Conservation (phyloP, 2,797 vertebrate species). For the Moxostoma hubbsi region DNA sequence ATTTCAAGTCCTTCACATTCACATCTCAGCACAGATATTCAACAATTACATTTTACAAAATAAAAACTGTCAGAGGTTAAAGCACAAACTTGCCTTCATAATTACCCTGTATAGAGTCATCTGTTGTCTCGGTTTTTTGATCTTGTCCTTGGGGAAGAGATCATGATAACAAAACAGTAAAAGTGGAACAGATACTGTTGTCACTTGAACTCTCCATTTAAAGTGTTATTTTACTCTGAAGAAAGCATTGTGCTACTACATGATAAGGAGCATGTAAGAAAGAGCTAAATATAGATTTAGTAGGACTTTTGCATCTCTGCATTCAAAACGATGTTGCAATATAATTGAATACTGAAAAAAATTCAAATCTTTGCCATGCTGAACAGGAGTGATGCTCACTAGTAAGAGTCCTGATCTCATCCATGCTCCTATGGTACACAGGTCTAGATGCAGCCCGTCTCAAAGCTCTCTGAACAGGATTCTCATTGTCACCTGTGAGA, state of each 20-base stretch:
- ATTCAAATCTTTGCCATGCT: constrained; percentile 10
- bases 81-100: constrained; percentile 79
- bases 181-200: constrained; percentile 18
- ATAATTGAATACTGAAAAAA: no score
- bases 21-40: no score
- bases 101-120: constrained; percentile 80
- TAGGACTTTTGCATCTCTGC: background rate
- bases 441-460: constrained; percentile 83
- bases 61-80: no score
- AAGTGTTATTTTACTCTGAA: constrained; percentile 9
- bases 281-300: background rate
- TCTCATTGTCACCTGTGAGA: constrained; percentile 82
- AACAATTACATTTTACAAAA: no score
- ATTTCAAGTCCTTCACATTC: no score
- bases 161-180: constrained; percentile 24
- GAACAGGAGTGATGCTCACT: constrained; percentile 79
- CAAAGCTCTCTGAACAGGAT: constrained; percentile 84
- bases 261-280: constrained; percentile 8
- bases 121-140: constrained; percentile 75
- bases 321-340: no score
- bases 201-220: constrained; percentile 44
- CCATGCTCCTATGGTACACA: constrained; percentile 89
- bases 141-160: constrained; percentile 79
- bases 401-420: constrained; percentile 87
- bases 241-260: constrained; percentile 19